Conservation (phyloP, 2,888 invertebrate genomes). For the Protonemura montana region DNA sequence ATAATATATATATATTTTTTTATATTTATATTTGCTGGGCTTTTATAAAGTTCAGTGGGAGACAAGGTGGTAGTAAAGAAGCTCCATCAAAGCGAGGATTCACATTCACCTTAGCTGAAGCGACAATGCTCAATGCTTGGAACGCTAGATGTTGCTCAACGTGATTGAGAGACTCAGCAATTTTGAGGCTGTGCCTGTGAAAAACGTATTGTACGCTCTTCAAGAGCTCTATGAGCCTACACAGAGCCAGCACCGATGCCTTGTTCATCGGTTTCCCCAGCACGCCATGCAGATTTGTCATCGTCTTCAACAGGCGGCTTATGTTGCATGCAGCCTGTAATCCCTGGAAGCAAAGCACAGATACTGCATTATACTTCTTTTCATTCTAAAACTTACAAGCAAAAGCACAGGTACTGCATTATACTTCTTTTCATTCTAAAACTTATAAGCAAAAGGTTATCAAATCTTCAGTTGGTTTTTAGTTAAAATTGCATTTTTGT, state of each 20-base stretch:
- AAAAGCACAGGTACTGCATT: background rate
- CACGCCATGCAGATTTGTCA: conserved; percentile 74
- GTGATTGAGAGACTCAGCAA: conserved; percentile 77
- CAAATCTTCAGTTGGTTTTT: too few relatives aligned
- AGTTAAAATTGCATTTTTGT: too few relatives aligned
- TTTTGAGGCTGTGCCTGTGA: conserved; percentile 70
- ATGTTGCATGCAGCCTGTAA: conserved; percentile 73
- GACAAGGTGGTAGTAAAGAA: too few relatives aligned
- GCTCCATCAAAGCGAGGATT: too few relatives aligned
- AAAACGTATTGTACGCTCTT: conserved; percentile 79
- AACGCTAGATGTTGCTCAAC: conserved; percentile 82
- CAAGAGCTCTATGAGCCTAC: conserved; percentile 81
- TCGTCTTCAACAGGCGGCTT: conserved; percentile 64
- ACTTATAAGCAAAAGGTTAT: too few relatives aligned
- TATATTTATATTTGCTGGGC: too few relatives aligned
- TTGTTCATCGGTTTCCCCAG: conserved; percentile 81
- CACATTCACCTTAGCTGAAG: conserved; percentile 69
- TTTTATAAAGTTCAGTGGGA: too few relatives aligned
- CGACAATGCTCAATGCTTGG: conserved; percentile 73
- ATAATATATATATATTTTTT: too few relatives aligned
- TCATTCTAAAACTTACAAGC: background rate
- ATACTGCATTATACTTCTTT: background rate
- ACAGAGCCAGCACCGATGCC: conserved; percentile 75
- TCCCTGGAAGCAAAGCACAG: conserved; percentile 60
- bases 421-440: background rate